Percentiles rank a stretch among this genome's conserved stretches.
These are phyloP conservation scores for Adrianichthys oophorus DNA, from an alignment of 2,797 vertebrate genomes.

Conservation along the genomic window DNA sequence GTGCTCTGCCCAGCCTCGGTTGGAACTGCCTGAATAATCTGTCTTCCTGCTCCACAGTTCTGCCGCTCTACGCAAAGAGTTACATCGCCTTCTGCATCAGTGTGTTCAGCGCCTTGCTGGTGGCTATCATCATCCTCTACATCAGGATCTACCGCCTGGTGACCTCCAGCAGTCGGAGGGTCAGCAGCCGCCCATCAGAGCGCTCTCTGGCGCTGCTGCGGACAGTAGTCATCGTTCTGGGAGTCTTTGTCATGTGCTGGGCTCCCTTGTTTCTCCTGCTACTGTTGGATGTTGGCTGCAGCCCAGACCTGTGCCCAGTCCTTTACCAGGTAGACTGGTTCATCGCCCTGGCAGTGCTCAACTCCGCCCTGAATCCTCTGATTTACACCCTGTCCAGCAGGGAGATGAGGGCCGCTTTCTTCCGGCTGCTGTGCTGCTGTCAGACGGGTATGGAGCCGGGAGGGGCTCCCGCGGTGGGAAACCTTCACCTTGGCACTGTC, in stretches of 20 bases:
- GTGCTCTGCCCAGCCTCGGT: constrained; percentile 77
- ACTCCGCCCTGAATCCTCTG: constrained; percentile 82
- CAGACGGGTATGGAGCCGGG: constrained; percentile 56
- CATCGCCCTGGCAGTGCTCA: constrained; percentile 81
- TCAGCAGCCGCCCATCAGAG: constrained; percentile 78
- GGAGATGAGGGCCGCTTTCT: constrained; percentile 80
- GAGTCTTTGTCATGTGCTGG: constrained; percentile 81
- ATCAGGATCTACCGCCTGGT: constrained; percentile 83
- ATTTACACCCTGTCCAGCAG: constrained; percentile 83
- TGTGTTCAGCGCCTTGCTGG: constrained; percentile 75
- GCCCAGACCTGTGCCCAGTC: constrained; percentile 66
- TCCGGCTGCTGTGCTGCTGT: constrained; percentile 76
- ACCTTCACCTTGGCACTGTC: constrained; percentile 60
- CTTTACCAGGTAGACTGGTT: constrained; percentile 82
- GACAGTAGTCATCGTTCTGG: constrained; percentile 82
- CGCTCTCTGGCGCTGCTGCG: constrained; percentile 77
- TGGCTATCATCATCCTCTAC: constrained; percentile 80
- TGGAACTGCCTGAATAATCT: constrained; percentile 79
- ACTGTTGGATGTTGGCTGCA: constrained; percentile 80
- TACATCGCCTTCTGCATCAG: constrained; percentile 82
- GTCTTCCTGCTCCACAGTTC: constrained; percentile 76
- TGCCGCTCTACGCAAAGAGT: constrained; percentile 80
- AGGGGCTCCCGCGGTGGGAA: constrained; percentile 35
- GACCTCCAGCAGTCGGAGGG: constrained; percentile 76
- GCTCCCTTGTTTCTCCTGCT: constrained; percentile 80